These are phyloP conservation scores for Catharus bicknelli DNA, from an alignment of 2,113 vertebrate genomes.

Conservation along the genomic window DNA sequence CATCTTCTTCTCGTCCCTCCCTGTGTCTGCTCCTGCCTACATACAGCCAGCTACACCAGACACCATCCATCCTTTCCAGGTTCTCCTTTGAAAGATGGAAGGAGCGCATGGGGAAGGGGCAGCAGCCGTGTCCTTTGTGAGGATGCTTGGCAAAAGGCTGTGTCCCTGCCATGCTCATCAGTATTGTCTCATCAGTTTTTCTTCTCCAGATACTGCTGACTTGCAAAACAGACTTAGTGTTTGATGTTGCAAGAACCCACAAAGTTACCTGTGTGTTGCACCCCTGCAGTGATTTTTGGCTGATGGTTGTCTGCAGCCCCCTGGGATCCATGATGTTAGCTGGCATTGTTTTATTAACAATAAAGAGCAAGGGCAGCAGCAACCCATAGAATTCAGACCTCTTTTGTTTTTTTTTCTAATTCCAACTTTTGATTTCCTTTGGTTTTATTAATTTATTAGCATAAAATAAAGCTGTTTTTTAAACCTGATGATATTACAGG, in stretches of 20 bases:
- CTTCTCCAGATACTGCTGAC: background rate
- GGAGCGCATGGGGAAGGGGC: background rate
- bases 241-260: background rate
- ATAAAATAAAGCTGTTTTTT: background rate
- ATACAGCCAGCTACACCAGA: background rate
- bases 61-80: background rate
- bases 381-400: rapidly evolving
- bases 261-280: background rate
- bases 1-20: rapidly evolving
- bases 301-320: background rate
- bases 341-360: background rate
- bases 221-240: background rate
- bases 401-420: rapidly evolving
- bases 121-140: background rate
- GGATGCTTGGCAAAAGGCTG: background rate
- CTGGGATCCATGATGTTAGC: rapidly evolving
- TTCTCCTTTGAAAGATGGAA: background rate
- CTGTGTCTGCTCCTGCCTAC: background rate
- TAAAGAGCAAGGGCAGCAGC: background rate
- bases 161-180: background rate
- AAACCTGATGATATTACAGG: background rate
- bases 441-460: background rate
- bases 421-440: background rate
- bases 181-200: background rate
- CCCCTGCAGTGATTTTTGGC: background rate